Percentiles rank a stretch among this genome's conserved stretches.
phyloP scores from a whole-genome alignment of 2,113 vertebrate genomes.

The Myiozetetes cayanensis region DNA sequence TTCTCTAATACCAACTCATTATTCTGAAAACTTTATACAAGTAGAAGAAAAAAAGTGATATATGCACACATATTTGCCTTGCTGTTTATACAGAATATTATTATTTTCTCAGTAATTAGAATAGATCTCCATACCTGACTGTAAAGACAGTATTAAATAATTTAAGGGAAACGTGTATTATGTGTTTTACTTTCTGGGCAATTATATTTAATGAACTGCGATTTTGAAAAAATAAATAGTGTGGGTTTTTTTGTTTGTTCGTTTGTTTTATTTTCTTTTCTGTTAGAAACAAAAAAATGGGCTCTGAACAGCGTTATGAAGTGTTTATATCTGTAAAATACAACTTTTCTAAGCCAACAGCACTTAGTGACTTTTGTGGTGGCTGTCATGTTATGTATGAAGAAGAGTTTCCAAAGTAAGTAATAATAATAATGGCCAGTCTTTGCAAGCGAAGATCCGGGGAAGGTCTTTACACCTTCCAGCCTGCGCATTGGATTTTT shows the following conservation, averaged over 20 bases:
- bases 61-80: not conserved
- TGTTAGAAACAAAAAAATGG: not conserved
- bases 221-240: not conserved
- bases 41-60: not conserved
- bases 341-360: not conserved
- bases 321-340: not conserved
- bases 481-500: too few relatives aligned
- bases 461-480: too few relatives aligned
- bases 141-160: not conserved
- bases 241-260: rapidly evolving
- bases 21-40: not conserved
- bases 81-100: not conserved
- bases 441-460: too few relatives aligned
- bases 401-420: not conserved
- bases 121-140: not conserved
- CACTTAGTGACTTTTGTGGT: not conserved
- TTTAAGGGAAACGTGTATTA: not conserved
- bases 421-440: too few relatives aligned
- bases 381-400: not conserved
- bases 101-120: not conserved
- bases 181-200: not conserved
- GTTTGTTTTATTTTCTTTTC: not conserved
- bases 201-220: not conserved
- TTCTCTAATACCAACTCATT: not conserved
- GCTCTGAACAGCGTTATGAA: not conserved